These are phyloP conservation scores for Aplidium turbinatum DNA, from an alignment of 23 tunicate species.

Conservation along the genomic window DNA sequence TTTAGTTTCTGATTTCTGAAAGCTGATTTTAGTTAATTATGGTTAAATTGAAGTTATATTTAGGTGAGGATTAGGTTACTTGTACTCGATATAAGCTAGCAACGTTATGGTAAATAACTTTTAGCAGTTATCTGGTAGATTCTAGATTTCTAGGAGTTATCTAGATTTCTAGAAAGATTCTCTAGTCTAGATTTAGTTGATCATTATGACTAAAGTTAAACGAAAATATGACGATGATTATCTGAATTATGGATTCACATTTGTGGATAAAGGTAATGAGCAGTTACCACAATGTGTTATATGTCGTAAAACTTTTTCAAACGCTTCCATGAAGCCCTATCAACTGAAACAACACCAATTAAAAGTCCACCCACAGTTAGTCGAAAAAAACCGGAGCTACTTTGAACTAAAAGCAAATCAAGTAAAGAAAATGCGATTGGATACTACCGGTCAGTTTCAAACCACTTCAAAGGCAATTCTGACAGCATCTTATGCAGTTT, in stretches of 20 bases:
- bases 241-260: conserved; percentile 28
- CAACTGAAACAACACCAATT: conserved; percentile 45
- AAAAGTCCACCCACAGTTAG: conserved; percentile 23
- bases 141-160: too few relatives aligned
- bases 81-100: too few relatives aligned
- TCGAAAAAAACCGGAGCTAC: conserved; percentile 45
- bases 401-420: conserved; percentile 46
- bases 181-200: too few relatives aligned
- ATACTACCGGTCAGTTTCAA: conserved; percentile 37
- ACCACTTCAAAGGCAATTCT: conserved; percentile 32
- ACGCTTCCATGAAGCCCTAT: conserved; percentile 17
- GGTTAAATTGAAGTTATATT: too few relatives aligned
- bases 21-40: too few relatives aligned
- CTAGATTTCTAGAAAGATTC: too few relatives aligned
- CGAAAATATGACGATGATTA: too few relatives aligned
- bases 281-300: conserved; percentile 25
- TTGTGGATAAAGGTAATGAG: conserved; percentile 20
- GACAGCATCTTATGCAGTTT: conserved; percentile 28
- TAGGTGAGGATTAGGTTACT: too few relatives aligned
- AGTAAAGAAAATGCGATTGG: conserved; percentile 41
- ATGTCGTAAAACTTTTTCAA: conserved; percentile 19
- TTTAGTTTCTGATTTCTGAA: too few relatives aligned
- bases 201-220: too few relatives aligned
- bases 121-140: too few relatives aligned
- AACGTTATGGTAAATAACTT: too few relatives aligned